These are phyloP conservation scores for Caenorhabditis becei DNA, from an alignment of 2,888 invertebrate species.

Conservation along the genomic window DNA sequence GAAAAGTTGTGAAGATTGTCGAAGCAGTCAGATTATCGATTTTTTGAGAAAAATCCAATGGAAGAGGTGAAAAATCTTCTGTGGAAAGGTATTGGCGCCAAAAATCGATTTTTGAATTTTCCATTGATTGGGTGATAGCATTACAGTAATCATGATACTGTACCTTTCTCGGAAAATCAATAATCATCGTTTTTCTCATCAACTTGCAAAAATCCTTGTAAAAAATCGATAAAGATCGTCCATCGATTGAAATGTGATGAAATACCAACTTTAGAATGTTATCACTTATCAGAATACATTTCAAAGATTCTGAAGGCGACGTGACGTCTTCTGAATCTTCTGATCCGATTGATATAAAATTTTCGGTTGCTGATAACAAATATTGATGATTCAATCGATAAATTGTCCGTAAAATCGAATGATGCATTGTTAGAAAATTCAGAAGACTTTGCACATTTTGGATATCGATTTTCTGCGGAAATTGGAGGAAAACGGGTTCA, in stretches of 20 bases:
- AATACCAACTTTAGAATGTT: conserved; percentile 37
- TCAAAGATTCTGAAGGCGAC: neutral
- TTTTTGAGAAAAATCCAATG: conserved; percentile 14
- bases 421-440: conserved; percentile 23
- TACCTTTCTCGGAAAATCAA: neutral
- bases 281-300: neutral
- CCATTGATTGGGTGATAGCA: neutral
- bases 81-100: conserved; percentile 21
- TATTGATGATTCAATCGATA: conserved; percentile 37
- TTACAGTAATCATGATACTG: conserved; percentile 43
- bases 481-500: conserved; percentile 27
- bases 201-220: conserved; percentile 50
- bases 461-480: neutral
- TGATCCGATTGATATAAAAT: conserved; percentile 8
- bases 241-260: conserved; percentile 70
- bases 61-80: neutral
- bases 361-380: conserved; percentile 48
- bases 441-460: neutral
- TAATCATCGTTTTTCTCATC: neutral
- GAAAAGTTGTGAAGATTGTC: conserved; percentile 8
- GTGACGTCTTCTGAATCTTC: neutral
- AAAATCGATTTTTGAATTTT: neutral
- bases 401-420: conserved; percentile 39
- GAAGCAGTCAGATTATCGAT: conserved; percentile 2
- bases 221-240: conserved; percentile 62